These are phyloP conservation scores for Meteorus cinctellus DNA, from an alignment of 2,888 invertebrate genomes.

Conservation along the genomic window DNA sequence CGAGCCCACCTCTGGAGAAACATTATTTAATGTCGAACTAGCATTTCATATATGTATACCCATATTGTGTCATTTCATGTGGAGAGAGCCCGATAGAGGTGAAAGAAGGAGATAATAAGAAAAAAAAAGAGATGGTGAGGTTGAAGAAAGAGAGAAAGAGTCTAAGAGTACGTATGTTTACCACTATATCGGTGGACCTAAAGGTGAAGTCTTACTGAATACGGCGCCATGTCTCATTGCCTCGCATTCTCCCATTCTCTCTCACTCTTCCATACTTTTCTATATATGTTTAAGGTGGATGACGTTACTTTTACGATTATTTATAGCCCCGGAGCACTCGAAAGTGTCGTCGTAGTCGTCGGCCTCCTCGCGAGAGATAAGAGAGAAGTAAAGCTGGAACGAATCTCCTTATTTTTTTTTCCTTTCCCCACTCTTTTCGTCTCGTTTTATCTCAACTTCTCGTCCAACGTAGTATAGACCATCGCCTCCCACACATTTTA, in stretches of 20 bases:
- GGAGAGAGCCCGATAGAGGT: background rate
- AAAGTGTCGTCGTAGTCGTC: constrained; percentile 51
- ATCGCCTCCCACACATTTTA: constrained; percentile 58
- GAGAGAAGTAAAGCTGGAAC: constrained; percentile 43
- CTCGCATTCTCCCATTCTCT: constrained; percentile 49
- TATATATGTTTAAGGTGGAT: constrained; percentile 32
- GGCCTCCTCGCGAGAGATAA: constrained; percentile 39
- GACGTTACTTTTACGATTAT: constrained; percentile 63
- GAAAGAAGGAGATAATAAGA: constrained; percentile 38
- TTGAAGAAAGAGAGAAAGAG: constrained; percentile 22
- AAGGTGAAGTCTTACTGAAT: background rate
- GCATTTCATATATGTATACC: constrained; percentile 42
- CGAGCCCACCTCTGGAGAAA: constrained; percentile 64
- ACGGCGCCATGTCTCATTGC: constrained; percentile 18
- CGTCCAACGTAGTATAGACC: constrained; percentile 52
- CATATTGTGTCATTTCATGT: constrained; percentile 25
- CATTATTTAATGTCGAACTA: constrained; percentile 66
- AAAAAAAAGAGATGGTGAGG: constrained; percentile 44
- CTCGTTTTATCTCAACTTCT: constrained; percentile 60
- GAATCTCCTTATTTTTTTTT: constrained; percentile 41
- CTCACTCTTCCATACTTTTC: constrained; percentile 22
- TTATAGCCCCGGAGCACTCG: constrained; percentile 61
- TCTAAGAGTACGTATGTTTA: background rate
- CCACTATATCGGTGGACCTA: constrained; percentile 19
- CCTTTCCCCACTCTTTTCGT: constrained; percentile 51